These are phyloP conservation scores for Carcharodon carcharias DNA, from an alignment of 2,797 vertebrate genomes.

Conservation along the genomic window DNA sequence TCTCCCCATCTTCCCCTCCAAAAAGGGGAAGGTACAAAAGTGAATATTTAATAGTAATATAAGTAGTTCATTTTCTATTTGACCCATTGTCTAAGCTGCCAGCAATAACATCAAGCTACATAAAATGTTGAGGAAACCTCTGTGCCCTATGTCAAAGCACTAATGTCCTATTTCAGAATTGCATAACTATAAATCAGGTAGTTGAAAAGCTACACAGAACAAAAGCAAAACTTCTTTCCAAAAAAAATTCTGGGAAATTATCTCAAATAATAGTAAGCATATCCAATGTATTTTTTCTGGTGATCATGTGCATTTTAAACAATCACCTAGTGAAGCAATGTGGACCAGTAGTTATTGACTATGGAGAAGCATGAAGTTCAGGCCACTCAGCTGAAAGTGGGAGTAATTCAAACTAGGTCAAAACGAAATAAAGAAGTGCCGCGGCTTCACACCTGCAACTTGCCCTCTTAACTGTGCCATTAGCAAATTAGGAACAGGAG, in stretches of 20 bases:
- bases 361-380: neutral
- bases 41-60: neutral
- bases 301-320: neutral
- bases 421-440: neutral
- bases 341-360: neutral
- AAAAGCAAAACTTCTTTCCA: neutral
- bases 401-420: too few species aligned
- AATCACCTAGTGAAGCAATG: neutral
- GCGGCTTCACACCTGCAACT: neutral
- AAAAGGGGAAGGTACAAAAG: neutral
- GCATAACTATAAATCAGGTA: neutral
- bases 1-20: neutral
- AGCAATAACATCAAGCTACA: neutral
- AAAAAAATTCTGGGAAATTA: neutral
- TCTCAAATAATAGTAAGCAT: neutral
- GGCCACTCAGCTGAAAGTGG: neutral
- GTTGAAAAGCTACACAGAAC: neutral
- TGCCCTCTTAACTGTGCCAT: neutral
- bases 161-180: neutral
- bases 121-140: neutral
- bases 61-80: neutral
- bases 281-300: neutral
- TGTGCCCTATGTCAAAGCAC: neutral
- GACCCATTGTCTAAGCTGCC: neutral
- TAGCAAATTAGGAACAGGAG: neutral